These are phyloP conservation scores for Pheosia gnoma DNA, from an alignment of 2,888 invertebrate species.

Conservation along the genomic window DNA sequence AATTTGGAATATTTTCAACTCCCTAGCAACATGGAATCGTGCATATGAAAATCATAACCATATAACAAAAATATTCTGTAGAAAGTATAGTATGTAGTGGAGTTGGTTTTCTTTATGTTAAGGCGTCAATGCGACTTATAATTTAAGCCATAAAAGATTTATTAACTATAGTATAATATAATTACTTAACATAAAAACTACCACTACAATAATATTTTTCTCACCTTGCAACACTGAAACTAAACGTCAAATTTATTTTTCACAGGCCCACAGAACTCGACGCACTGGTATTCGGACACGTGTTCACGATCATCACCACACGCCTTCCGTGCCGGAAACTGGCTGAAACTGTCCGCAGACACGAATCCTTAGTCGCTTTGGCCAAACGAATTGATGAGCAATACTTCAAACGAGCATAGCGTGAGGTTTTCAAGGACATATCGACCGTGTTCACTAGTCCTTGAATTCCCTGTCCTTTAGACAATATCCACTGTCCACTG, in stretches of 20 bases:
- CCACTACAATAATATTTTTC: not conserved
- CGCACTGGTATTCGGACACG: conserved; percentile 97
- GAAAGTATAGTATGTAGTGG: too few species aligned
- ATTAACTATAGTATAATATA: too few species aligned
- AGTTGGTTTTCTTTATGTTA: too few species aligned
- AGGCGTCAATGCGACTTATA: too few species aligned
- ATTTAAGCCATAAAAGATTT: too few species aligned
- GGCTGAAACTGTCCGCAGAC: conserved; percentile 90
- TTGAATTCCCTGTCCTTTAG: conserved; percentile 46
- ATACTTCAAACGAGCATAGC: conserved; percentile 87
- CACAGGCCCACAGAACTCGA: conserved; percentile 96
- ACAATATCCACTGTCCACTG: not conserved
- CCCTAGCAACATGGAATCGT: too few species aligned
- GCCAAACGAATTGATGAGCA: conserved; percentile 93
- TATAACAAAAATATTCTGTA: too few species aligned
- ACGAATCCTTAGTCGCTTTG: conserved; percentile 90
- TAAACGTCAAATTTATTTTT: not conserved
- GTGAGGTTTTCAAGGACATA: conserved; percentile 75
- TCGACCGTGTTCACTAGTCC: conserved; percentile 74
- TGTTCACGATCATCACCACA: conserved; percentile 97
- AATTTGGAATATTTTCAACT: not conserved
- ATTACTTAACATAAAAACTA: not conserved
- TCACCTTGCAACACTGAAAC: not conserved
- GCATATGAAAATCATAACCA: too few species aligned
- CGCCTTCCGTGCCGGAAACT: conserved; percentile 92